Evolutionary conservation across 2,797 vertebrate genomes (phyloP).

Genomic region (Pagetopsis macropterus): DNA sequence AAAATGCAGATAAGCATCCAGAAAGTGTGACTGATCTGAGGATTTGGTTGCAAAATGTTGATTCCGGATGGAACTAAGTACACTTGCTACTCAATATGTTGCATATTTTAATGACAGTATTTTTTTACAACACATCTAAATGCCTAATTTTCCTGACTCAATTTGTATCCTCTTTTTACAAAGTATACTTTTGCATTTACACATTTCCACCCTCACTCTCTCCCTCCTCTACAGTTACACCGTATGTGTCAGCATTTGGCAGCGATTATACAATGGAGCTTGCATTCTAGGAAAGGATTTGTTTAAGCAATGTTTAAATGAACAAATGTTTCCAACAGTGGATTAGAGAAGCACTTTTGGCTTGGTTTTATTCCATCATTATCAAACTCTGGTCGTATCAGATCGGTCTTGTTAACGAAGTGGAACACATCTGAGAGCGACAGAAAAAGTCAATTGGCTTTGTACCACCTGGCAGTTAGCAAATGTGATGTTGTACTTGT

Average conservation of each 20-base stretch:
- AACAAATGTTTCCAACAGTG: slow-evolving; percentile 27
- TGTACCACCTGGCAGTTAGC: background rate
- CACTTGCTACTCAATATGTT: background rate
- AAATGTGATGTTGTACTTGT: background rate
- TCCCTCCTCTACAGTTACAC: slow-evolving; percentile 1
- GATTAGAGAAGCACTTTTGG: slow-evolving; percentile 18
- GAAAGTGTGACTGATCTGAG: background rate
- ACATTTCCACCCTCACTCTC: background rate
- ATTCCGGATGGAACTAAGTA: background rate
- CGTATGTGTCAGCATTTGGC: slow-evolving; percentile 19
- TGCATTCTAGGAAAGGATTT: slow-evolving; percentile 7
- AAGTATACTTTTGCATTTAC: slow-evolving; percentile 30
- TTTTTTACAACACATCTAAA: background rate
- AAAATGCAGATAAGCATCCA: background rate
- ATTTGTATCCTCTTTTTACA: slow-evolving; percentile 32
- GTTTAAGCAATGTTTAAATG: slow-evolving; percentile 29
- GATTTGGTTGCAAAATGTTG: background rate
- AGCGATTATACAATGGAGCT: slow-evolving; percentile 23
- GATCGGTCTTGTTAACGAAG: slow-evolving; percentile 3
- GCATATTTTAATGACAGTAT: background rate
- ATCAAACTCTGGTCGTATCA: slow-evolving; percentile 27
- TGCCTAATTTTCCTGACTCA: background rate
- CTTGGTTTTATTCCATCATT: slow-evolving; percentile 6
- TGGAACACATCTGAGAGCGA: background rate
- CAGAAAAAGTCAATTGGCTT: background rate